Evolutionary conservation across 2,113 vertebrate species (phyloP), one percentile per base, ranked within the genome.

Genomic region (Diadophis punctatus): DNA sequence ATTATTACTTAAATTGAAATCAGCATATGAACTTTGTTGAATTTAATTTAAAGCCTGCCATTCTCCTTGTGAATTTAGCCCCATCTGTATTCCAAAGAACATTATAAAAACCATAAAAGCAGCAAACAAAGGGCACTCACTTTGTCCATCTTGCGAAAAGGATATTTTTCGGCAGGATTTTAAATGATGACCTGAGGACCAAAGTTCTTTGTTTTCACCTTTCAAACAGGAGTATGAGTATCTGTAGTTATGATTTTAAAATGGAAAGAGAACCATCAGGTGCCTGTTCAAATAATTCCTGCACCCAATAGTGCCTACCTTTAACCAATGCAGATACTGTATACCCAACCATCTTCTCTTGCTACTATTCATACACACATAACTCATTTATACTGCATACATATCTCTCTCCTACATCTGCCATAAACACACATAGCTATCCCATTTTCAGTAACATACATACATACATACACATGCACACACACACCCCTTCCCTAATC

Each of bases 181-280:
- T 58, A 99, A 97, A 95, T 99, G 99, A 96, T 99, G 99, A 0
- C 99, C 99, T 14, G 99, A 99, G 0, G 99, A 99, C 99, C 99
- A 99, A 55, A 99, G 97, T 95, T 99, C 99, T 91, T 98, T 97
- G 95, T 97, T 99, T 95, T 97, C 97, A 2, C 98, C 98, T 92
- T 98, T 98, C 68, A 97, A 97, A 95, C 99, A 99, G 1, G 98
- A 99, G 95, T 99, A 99, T 10, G 97, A 97, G 96, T 97, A 99
- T 80, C 98, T 99, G 94, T 80, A 6, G 88, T 34, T 90, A 11
- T 23, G 48, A 58, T 86, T 90, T 80, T n/a, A 6, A 86, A 86
- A 86, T n/a, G 23, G 11, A 9, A 91, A 18, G 18, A 34, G 16
- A 34, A 68, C 12, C 20, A 30, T 23, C 12, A n/a, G 4, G 7